Base-by-base conservation (phyloP, 2,113 vertebrate genomes). In the Microcebus ravelobensis region DNA sequence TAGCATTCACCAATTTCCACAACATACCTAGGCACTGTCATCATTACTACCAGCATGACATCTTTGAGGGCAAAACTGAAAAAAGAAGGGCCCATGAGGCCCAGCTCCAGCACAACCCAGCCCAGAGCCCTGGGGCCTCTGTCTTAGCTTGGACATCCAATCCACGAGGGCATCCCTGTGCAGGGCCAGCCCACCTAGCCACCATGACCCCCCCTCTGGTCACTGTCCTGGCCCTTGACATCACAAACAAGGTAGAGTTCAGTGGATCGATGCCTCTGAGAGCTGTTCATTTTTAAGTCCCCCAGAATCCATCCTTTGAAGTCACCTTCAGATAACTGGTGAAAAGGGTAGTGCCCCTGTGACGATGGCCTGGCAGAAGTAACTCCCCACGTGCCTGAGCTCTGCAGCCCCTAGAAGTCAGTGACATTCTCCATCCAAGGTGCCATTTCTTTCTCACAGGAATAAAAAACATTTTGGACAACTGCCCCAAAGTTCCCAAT, bases 381-480 rank as follows among this genome's bases (percentile, higher is more conserved):
- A 10, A 2, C 48, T 45, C 31, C 25, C 80, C 52, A 2, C 7
- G 21, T 1, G 7, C 45, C 63, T 15, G n/a, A 14, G 39, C 36
- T 73, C 57, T 42, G 10, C 4, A 63, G 73, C 36, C 10, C 59
- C 27, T 5, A 1, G 39, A 70, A 45, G 20, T n/a, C 18, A 5
- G 23, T 45, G 36, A 42, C 17, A 6, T 92, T 73, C 48, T 7
- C 39, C 77, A 93, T 11, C 65, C 45, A n/a, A 15, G n/a, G 45
- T 55, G 70, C 2, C 3, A 8, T 95, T 77, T 2, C 97, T 96
- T 96, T 97, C 39, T 27, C 9, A 6, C 96, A 99, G 99, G 99
- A 85, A 98, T 99, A 97, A 99, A 99, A 96, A 99, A 99, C 95
- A 98, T 99, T 97, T 97, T 99, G 89, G 99, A 99, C 97, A 99